Base-by-base conservation (phyloP, 1,140 invertebrate genomes). In the Mizuhopecten yessoensis region DNA sequence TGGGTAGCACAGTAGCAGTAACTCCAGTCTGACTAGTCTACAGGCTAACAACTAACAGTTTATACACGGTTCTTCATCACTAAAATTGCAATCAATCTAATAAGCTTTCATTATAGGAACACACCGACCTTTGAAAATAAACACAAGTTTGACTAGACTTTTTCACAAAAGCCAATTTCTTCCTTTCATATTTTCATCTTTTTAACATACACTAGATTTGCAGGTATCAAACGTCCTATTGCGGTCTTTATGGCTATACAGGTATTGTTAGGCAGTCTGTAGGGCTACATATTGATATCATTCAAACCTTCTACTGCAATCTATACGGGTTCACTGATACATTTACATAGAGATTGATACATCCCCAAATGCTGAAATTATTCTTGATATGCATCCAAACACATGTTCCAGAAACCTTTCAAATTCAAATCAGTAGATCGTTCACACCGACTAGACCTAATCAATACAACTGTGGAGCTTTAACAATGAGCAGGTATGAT, bases 101-200 rank as follows among this genome's bases (percentile, higher is more conserved):
- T 29, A 75, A 5, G n/a, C 57, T n/a, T 7, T 75, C n/a, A 75
- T 29, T 75, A 5, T n/a, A 75, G 29, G 57, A 75, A 17, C 29
- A 75, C 29, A 75, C 57, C n/a, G 57, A 75, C 29, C 57, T 75
- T 75, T 75, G n/a, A 75, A n/a, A 75, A 75, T 29, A 75, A 17
- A 75, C n/a, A 75, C 57, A 75, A 75, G 9, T 75, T n/a, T 75
- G 57, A 75, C 57, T 75, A 75, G 57, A 75, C 57, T 75, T 75
- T 49, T 75, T 75, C n/a, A 75, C 23, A n/a, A 75, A 75, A 75
- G 57, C n/a, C 57, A 75, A 29, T 29, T 75, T 29, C 29, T 75
- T n/a, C 17, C 23, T 29, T 75, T 3, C 57, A 75, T 75, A 75
- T 75, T 75, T 75, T 29, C 23, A 75, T 29, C 23, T 17, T 75